Base-by-base conservation (phyloP, 2,888 invertebrate genomes). In the Elysia crispata region DNA sequence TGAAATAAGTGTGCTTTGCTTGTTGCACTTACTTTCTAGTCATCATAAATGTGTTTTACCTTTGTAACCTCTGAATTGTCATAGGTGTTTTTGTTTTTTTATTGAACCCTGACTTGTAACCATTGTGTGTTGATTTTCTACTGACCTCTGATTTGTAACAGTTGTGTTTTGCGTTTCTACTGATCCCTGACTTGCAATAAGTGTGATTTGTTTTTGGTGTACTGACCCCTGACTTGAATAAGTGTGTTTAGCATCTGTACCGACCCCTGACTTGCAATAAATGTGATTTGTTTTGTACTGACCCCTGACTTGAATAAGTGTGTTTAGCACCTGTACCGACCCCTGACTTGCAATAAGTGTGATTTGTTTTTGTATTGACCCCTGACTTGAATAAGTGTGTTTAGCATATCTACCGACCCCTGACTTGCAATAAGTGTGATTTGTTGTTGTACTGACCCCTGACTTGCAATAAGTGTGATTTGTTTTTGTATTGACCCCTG, bases 91-190 rank as follows among this genome's bases (percentile, higher is more conserved):
- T 85, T 84, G n/a, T 69, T 79, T 72, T 66, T 82, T 85, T 31
- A 41, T 81, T 11, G 11, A 6, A 70, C 70, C 70, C 28, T 77
- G 72, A n/a, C 66, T 69, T 28, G 80, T 60, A 8, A 8, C 13
- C n/a, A n/a, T n/a, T n/a, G n/a, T n/a, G n/a, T n/a, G n/a, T n/a
- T n/a, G n/a, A n/a, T n/a, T n/a, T n/a, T n/a, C n/a, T n/a, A 67
- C 82, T 33, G 54, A 85, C 85, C 80, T 85, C 85, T 23, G 83
- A 64, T 73, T 83, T 82, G 62, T 83, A 81, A 76, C 81, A 80
- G 25, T 64, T 70, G 72, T 83, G 81, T 64, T 85, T 84, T 69
- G 79, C 75, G 60, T 82, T 85, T 11, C 6, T 11, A 67, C 82
- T 33, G 54, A 85, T 84, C 80, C 84, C 85, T 23, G 83, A 64